Base-by-base conservation (phyloP, 2,113 vertebrate species). In the Cinclus mexicanus region DNA sequence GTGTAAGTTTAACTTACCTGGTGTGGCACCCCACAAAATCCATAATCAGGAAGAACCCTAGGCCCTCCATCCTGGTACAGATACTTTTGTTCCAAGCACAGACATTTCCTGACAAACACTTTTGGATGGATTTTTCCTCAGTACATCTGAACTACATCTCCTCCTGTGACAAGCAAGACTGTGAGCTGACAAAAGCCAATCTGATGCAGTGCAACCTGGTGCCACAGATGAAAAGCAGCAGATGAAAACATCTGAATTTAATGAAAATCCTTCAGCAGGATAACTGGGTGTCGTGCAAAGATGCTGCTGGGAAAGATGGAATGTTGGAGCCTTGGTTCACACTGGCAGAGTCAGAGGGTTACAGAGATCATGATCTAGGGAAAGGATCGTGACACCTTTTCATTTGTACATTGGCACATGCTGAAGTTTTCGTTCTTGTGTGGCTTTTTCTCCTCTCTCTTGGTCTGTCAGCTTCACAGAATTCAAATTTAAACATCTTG, bases 151-250 rank as follows among this genome's bases (percentile, higher is more conserved):
- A 61, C 67, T 28, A 2, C 0, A 0, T 76, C 76, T 93, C 61
- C 63, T 82, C 5, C 7, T 49, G 2, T 12, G 49, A 61, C 69
- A 80, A 89, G 50, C 64, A 83, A 31, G 77, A 37, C 53, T 46
- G 47, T 0, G 10, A 76, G 59, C 35, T 49, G 77, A 83, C 31
- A 53, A 91, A 89, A 94, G 70, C 63, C 82, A 67, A 35, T 31
- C 49, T 88, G 81, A 61, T 80, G 87, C 74, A 50, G 61, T 11
- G 57, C 78, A 94, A 7, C 81, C 87, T 8, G 21, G 67, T 70
- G 84, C 70, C 74, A 76, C 65, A 88, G 82, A 81, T 64, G 75
- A 95, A 95, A 95, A 76, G 44, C 56, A 93, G 72, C 78, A 55
- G 82, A 76, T 63, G 80, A 87, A 85, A 93, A 72, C 72, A 65